A percentile compares a stretch with the other conserved stretches of the same genome.
phyloP scores from a whole-genome alignment of 2,797 vertebrate species.

The Urocyon cinereoargenteus region DNA sequence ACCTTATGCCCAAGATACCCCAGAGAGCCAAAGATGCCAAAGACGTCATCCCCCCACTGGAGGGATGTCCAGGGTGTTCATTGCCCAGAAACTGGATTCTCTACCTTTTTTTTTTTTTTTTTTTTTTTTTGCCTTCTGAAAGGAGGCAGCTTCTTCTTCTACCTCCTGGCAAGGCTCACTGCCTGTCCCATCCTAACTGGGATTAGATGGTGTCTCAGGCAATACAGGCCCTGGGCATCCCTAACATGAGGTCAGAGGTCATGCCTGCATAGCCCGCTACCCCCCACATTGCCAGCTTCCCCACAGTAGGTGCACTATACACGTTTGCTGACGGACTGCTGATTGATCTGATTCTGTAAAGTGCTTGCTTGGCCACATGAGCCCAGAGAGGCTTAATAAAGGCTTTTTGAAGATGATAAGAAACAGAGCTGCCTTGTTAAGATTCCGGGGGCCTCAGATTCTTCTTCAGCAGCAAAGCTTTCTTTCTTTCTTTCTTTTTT shows the following conservation, averaged over 20 bases:
- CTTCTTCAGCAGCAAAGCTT: slow-evolving; percentile 69
- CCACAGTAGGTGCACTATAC: slow-evolving; percentile 62
- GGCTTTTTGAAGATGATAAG: slow-evolving; percentile 83
- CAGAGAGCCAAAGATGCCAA: not conserved
- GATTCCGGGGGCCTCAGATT: slow-evolving; percentile 70
- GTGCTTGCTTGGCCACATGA: slow-evolving; percentile 50
- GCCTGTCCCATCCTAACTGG: not conserved
- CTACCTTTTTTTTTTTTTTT: not conserved
- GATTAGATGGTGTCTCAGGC: not conserved
- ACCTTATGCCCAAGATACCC: not conserved
- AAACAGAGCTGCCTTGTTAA: slow-evolving; percentile 83
- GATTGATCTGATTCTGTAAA: slow-evolving; percentile 74
- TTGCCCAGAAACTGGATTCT: accelerated
- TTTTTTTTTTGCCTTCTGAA: not conserved
- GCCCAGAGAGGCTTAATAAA: slow-evolving; percentile 76
- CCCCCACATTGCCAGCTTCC: not conserved
- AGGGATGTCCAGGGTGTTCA: accelerated
- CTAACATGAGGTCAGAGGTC: not conserved
- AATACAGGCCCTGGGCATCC: not conserved
- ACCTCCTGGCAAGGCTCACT: accelerated
- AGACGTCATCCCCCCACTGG: accelerated
- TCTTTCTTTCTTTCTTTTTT: not conserved
- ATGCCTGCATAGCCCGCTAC: accelerated
- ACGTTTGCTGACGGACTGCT: slow-evolving; percentile 17
- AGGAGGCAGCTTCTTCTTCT: not conserved